These are phyloP conservation scores for Sesia apiformis DNA, from an alignment of 2,888 invertebrate genomes.

Conservation along the genomic window DNA sequence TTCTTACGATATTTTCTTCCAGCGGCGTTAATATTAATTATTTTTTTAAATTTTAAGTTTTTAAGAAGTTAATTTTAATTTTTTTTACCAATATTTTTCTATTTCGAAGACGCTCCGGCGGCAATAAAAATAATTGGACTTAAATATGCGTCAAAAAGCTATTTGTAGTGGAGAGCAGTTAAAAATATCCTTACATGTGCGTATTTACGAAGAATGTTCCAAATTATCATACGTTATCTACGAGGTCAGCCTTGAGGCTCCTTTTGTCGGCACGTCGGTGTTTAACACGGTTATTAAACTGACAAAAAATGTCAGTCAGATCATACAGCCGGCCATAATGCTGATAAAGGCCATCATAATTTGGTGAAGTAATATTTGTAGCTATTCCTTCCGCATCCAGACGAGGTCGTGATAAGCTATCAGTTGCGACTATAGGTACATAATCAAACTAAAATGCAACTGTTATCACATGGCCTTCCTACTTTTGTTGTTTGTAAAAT, in stretches of 20 bases:
- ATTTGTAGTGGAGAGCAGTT: neutral
- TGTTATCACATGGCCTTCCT: conserved; percentile 46
- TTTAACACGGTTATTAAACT: conserved; percentile 43
- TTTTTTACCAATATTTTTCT: no score
- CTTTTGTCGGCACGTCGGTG: conserved; percentile 41
- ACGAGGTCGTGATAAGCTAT: conserved; percentile 55
- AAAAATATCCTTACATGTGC: neutral
- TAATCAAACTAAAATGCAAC: conserved; percentile 44
- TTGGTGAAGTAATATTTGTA: conserved; percentile 36
- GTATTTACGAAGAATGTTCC: conserved; percentile 24
- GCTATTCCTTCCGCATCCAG: conserved; percentile 52
- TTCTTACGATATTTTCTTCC: no score
- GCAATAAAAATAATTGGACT: no score
- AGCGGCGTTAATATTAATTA: no score
- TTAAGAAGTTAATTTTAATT: no score
- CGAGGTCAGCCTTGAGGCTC: conserved; percentile 66
- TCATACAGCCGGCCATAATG: conserved; percentile 8
- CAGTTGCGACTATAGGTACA: conserved; percentile 41
- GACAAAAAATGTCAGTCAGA: conserved; percentile 34
- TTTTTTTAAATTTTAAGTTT: no score
- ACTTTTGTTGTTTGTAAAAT: neutral
- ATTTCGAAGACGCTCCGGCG: no score
- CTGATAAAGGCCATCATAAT: conserved; percentile 25
- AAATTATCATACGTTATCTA: conserved; percentile 66
- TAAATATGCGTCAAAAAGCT: no score